Conservation (phyloP, 2,888 invertebrate genomes). For the Synergus itoensis region DNA sequence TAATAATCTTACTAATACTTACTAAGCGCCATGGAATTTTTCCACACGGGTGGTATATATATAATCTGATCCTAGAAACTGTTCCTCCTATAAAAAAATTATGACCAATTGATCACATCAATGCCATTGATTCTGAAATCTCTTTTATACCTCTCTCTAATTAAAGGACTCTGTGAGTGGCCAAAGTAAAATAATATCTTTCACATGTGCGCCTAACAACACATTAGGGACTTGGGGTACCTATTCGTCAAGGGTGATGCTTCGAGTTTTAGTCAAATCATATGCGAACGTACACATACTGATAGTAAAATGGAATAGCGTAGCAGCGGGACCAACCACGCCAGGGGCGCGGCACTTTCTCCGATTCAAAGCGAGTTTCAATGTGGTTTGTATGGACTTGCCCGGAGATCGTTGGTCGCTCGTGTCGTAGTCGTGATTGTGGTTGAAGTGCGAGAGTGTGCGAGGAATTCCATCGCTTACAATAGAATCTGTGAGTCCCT, state of each 20-base stretch:
- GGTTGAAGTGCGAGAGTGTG: neutral
- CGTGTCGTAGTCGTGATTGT: slow-evolving; percentile 26
- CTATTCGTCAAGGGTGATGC: neutral
- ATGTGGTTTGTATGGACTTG: slow-evolving; percentile 40
- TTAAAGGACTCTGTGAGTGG: neutral
- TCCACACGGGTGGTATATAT: neutral
- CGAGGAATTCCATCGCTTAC: slow-evolving; percentile 51
- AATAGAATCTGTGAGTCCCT: slow-evolving; percentile 43
- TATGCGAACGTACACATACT: neutral
- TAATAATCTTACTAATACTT: too few relatives aligned
- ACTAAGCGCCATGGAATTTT: neutral
- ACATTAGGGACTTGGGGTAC: neutral
- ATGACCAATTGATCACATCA: neutral
- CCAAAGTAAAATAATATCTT: neutral
- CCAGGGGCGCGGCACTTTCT: slow-evolving; percentile 53
- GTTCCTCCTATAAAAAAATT: neutral
- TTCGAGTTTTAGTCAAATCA: neutral
- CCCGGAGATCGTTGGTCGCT: slow-evolving; percentile 48
- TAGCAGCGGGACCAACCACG: neutral
- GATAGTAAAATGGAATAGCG: neutral
- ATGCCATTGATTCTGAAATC: neutral
- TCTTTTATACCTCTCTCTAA: neutral
- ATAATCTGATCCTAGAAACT: neutral
- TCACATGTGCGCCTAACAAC: neutral
- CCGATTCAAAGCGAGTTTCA: slow-evolving; percentile 47